These are phyloP conservation scores for Zaprionus bogoriensis DNA, from an alignment of 2,888 invertebrate species.

Conservation along the genomic window DNA sequence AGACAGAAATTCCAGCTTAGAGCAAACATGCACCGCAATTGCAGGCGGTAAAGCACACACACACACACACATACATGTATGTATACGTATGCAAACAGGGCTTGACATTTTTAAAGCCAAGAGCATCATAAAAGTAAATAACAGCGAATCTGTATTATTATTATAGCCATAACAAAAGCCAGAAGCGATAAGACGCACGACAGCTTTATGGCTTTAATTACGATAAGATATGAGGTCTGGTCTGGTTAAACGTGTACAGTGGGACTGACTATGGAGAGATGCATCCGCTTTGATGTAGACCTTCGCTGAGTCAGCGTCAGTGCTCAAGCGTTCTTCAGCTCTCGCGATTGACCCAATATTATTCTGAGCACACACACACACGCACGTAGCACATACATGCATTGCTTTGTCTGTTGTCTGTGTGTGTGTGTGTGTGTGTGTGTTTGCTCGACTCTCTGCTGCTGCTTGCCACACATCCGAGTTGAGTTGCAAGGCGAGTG, in stretches of 20 bases:
- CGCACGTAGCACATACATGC: neutral
- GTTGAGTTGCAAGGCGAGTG: constrained; percentile 47
- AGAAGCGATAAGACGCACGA: constrained; percentile 53
- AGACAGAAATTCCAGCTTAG: constrained; percentile 14
- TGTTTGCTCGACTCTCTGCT: neutral
- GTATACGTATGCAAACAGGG: constrained; percentile 20
- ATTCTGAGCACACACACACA: constrained; percentile 1
- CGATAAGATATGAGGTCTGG: constrained; percentile 42
- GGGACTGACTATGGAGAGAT: constrained; percentile 7
- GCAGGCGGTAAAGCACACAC: constrained; percentile 7
- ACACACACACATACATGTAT: constrained; percentile 4
- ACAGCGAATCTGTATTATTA: constrained; percentile 23
- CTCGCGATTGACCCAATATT: constrained; percentile 49
- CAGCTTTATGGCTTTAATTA: constrained; percentile 28
- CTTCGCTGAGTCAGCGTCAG: constrained; percentile 35
- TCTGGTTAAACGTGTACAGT: constrained; percentile 28
- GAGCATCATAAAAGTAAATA: constrained; percentile 39
- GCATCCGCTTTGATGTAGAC: constrained; percentile 22
- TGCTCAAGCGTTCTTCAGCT: neutral
- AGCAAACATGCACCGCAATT: constrained; percentile 32
- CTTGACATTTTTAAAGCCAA: constrained; percentile 38
- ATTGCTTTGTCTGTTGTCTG: neutral
- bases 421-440: too few relatives aligned
- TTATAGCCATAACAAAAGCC: constrained; percentile 19
- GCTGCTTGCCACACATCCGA: constrained; percentile 15